Conservation (phyloP, 2,888 invertebrate genomes). For the Drosophila tanythrix region DNA sequence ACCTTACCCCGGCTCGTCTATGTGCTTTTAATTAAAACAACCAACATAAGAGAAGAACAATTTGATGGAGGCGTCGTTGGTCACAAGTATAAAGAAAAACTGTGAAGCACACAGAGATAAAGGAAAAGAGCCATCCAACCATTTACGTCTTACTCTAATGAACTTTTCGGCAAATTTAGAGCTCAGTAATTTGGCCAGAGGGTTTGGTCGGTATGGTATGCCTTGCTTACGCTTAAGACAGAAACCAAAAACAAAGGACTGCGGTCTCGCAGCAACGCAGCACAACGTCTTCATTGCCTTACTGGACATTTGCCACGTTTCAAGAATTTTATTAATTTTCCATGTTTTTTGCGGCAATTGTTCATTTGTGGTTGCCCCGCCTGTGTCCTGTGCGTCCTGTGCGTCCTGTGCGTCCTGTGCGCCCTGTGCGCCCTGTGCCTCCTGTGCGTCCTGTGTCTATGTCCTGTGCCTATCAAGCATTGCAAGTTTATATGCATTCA, state of each 20-base stretch:
- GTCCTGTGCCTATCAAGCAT: constrained; percentile 21
- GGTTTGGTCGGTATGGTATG: constrained; percentile 3
- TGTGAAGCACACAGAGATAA: constrained; percentile 12
- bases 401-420: not conserved
- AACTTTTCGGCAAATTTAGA: constrained; percentile 65
- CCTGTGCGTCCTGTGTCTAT: not conserved
- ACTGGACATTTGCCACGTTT: constrained; percentile 45
- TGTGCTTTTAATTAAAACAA: constrained; percentile 67
- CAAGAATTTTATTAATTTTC: constrained; percentile 68
- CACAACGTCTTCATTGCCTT: constrained; percentile 59
- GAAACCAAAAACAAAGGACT: constrained; percentile 11
- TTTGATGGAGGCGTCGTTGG: constrained; percentile 4
- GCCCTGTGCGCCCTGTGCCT: not conserved
- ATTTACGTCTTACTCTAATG: constrained; percentile 55
- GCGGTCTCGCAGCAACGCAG: constrained; percentile 14
- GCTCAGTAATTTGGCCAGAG: constrained; percentile 37
- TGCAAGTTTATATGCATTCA: constrained; percentile 43
- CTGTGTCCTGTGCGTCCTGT: not conserved
- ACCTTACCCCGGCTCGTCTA: constrained; percentile 41
- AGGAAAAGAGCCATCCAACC: constrained; percentile 22
- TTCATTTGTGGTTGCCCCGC: constrained; percentile 56
- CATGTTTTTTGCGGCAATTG: constrained; percentile 61
- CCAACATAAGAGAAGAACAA: constrained; percentile 47
- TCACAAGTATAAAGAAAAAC: constrained; percentile 25
- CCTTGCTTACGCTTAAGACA: constrained; percentile 5